Base-by-base conservation (phyloP, 1,140 invertebrate species). In the Bombus waltoni region DNA sequence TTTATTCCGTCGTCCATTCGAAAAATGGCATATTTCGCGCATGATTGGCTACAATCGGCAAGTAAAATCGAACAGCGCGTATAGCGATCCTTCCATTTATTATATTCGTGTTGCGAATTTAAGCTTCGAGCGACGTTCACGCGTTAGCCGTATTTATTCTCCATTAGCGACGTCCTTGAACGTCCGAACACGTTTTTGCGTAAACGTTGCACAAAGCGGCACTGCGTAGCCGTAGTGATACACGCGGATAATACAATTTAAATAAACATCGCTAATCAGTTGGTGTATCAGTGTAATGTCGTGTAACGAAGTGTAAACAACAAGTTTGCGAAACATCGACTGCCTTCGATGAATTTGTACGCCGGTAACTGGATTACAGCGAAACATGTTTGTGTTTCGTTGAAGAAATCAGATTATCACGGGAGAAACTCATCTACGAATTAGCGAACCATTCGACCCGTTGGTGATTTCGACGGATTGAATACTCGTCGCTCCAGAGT, bases 231-330 rank as follows among this genome's bases (percentile, higher is more conserved):
- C 18, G 57, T 1, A 28, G 57, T 1, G 18, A 59, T 28, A 59
- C 22, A 4, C 32, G 15, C 81, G 22, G 47, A 53, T 71, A 44
- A 47, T 44, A 53, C n/a, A 18, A 71, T 44, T 22, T 71, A 78
- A 78, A 84, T 71, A 79, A 79, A 84, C 66, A n/a, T 79, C 13
- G 38, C 1, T 47, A 22, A n/a, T 79, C 44, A 71, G 59, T 65
- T 25, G 25, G 66, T 79, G 83, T 80, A 57, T 47, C 83, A 85
- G 83, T 85, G 83, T 80, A 71, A 76, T 70, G 40, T 57, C 53
- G 81, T 84, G 76, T 44, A 62, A 72, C 75, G 40, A 84, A 79
- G 82, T 84, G 11, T 68, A 75, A 15, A 25, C 59, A 42, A 1
- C 42, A 13, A 80, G 38, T 38, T 47, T 42, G 75, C 68, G 53